phyloP scores from a whole-genome alignment of 1,140 invertebrate genomes.

The Caligus rogercresseyi region DNA sequence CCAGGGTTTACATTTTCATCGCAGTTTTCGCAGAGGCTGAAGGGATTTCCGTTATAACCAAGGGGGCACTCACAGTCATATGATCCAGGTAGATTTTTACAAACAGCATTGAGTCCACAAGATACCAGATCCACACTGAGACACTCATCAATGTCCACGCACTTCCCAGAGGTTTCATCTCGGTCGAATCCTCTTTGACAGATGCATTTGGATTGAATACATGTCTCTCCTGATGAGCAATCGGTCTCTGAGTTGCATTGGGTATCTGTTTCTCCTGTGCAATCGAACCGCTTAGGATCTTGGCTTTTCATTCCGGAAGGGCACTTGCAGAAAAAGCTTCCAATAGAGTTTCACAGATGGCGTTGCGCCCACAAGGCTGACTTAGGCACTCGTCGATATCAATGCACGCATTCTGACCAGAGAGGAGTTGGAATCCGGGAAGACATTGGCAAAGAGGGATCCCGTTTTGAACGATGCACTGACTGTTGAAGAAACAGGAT shows the following conservation, averaged over 20 bases:
- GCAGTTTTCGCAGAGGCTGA: constrained; percentile 47
- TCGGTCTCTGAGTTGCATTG: constrained; percentile 51
- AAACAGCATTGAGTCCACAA: constrained; percentile 68
- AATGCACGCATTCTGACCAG: constrained; percentile 49
- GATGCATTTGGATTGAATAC: constrained; percentile 62
- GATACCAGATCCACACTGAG: constrained; percentile 45
- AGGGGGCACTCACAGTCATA: constrained; percentile 76
- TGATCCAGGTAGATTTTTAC: constrained; percentile 79
- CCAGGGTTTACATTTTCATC: constrained; percentile 54
- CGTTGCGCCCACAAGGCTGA: constrained; percentile 55
- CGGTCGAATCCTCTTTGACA: constrained; percentile 63
- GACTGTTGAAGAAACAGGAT: constrained; percentile 63
- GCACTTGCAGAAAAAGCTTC: constrained; percentile 68
- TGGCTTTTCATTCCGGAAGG: constrained; percentile 38
- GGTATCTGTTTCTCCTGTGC: constrained; percentile 40
- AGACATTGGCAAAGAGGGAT: constrained; percentile 62
- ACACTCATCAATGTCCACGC: constrained; percentile 75
- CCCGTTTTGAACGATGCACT: constrained; percentile 67
- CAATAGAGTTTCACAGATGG: constrained; percentile 73
- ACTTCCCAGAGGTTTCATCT: constrained; percentile 44
- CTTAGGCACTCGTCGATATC: constrained; percentile 66
- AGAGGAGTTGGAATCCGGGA: constrained; percentile 44
- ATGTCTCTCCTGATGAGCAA: constrained; percentile 61
- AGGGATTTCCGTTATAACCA: constrained; percentile 72
- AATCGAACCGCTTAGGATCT: constrained; percentile 50